Evolutionary conservation across 2,888 invertebrate genomes (phyloP).

Genomic region (Xylota segnis): DNA sequence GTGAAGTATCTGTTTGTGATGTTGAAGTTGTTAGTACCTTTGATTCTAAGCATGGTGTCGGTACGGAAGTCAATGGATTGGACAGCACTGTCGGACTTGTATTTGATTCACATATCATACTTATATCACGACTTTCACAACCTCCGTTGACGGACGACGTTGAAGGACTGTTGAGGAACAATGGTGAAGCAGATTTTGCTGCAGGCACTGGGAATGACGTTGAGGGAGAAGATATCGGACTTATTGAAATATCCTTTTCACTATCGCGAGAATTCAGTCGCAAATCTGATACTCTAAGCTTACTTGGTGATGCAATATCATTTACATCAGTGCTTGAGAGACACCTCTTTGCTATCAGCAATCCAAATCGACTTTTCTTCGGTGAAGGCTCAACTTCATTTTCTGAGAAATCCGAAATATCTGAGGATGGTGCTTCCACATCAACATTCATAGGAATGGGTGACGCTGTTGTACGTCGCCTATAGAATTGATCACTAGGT

Average conservation of each 20-base stretch:
- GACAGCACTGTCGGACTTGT: neutral
- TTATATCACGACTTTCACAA: slow-evolving; percentile 45
- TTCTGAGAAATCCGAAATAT: slow-evolving; percentile 87
- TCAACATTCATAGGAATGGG: slow-evolving; percentile 83
- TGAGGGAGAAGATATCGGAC: slow-evolving; percentile 79
- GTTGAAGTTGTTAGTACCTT: slow-evolving; percentile 14
- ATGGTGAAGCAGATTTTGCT: slow-evolving; percentile 78
- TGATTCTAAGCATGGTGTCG: slow-evolving; percentile 11
- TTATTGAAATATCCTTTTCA: slow-evolving; percentile 84
- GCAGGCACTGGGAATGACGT: slow-evolving; percentile 81
- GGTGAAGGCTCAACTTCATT: slow-evolving; percentile 90
- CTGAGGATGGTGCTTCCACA: slow-evolving; percentile 83
- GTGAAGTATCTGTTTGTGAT: slow-evolving; percentile 15
- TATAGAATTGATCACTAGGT: slow-evolving; percentile 83
- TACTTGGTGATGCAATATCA: slow-evolving; percentile 89
- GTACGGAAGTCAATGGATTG: slow-evolving; percentile 1
- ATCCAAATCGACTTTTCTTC: slow-evolving; percentile 87
- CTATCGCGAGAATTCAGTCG: slow-evolving; percentile 88
- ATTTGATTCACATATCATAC: slow-evolving; percentile 59
- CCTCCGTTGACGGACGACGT: slow-evolving; percentile 41
- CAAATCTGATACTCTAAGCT: slow-evolving; percentile 88
- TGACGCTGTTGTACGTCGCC: slow-evolving; percentile 82
- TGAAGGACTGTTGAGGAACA: slow-evolving; percentile 36
- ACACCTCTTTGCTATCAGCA: slow-evolving; percentile 85
- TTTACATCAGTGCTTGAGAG: slow-evolving; percentile 81